Base-by-base conservation (phyloP, 2,113 vertebrate species). In the Bubo bubo region DNA sequence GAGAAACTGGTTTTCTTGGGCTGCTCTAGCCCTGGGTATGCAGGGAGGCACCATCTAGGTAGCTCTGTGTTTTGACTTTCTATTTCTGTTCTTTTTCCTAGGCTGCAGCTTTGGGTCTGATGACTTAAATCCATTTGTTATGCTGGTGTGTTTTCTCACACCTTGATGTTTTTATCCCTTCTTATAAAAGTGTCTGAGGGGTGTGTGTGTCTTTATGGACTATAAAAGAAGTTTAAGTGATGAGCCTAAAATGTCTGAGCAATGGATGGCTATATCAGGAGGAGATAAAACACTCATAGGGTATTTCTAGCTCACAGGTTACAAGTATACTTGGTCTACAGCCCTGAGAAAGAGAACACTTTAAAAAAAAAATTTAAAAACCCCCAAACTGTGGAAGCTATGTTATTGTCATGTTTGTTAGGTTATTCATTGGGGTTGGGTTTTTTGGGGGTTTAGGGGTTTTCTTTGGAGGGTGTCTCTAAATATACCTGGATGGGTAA, bases 1-100 rank as follows among this genome's bases (percentile, higher is more conserved):
- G 49, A 50, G 41, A 5, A 67, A 3, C 1, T 0, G 1, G 6
- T 50, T 39, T 52, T 2, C 3, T 15, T 0, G n/a, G 12, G 16
- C 13, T 62, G 9, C 2, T 50, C 35, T 17, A 28, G 58, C 3
- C 4, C 24, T 62, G n/a, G 10, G 1, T 34, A 2, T 72, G 19
- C 7, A 62, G 22, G 13, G 16, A n/a, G 37, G 8, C 2, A 6
- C 7, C 2, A 14, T 2, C 4, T 4, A 4, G 13, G 16, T 21
- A 15, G 6, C 10, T 58, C 5, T 3, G 3, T 6, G 21, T 6
- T 70, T 79, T 18, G 8, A 34, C 7, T 49, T 60, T 39, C 7
- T 56, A 3, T 21, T 94, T 30, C 12, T 67, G 1, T 6, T 27
- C 9, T 53, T 66, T 43, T n/a, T 10, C 9, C 19, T 53, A 9